Percentiles rank a stretch among this genome's conserved stretches.
These are phyloP conservation scores for Acipenser ruthenus DNA, from an alignment of 2,797 vertebrate species.

Conservation along the genomic window DNA sequence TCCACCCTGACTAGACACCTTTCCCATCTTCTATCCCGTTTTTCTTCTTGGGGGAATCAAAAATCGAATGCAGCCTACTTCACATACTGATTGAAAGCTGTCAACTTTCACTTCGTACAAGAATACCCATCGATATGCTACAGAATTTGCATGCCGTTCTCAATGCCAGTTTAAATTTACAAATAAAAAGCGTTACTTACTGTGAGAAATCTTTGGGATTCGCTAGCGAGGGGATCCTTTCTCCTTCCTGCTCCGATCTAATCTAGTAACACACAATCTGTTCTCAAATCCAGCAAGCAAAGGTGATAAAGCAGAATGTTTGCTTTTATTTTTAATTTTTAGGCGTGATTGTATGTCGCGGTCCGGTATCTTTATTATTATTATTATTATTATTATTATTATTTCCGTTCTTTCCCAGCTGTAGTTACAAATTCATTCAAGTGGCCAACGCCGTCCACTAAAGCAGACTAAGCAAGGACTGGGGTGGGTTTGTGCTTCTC, in stretches of 20 bases:
- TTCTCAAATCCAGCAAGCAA: constrained; percentile 9
- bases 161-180: too few relatives aligned
- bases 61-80: too few relatives aligned
- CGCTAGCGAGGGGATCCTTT: constrained; percentile 1
- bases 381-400: background rate
- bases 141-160: too few relatives aligned
- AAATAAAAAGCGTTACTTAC: constrained; percentile 8
- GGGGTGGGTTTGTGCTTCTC: constrained; percentile 49
- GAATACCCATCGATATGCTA: too few relatives aligned
- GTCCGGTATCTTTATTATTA: background rate
- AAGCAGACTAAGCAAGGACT: constrained; percentile 37
- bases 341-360: background rate
- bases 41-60: too few relatives aligned
- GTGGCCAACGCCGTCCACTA: constrained; percentile 39
- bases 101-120: too few relatives aligned
- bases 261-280: background rate
- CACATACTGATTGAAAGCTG: too few relatives aligned
- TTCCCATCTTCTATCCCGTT: too few relatives aligned
- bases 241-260: background rate
- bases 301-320: background rate
- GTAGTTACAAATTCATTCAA: constrained; percentile 16
- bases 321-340: background rate
- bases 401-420: background rate
- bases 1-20: too few relatives aligned
- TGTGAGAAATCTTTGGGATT: constrained; percentile 14